Conservation (phyloP, 2,797 vertebrate species). For the Leptodactylus fallax region DNA sequence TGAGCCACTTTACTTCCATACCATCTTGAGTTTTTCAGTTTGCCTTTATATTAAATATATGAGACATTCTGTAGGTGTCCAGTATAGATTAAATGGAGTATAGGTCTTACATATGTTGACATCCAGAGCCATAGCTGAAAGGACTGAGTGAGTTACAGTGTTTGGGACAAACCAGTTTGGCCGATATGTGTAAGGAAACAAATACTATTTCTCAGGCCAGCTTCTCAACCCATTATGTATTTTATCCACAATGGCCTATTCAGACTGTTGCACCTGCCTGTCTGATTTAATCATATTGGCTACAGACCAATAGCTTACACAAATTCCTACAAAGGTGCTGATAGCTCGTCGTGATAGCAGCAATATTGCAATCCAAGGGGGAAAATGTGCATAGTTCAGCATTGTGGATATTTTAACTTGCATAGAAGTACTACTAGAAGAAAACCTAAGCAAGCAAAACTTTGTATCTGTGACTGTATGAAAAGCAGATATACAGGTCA, state of each 20-base stretch:
- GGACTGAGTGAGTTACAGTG: conserved; percentile 22
- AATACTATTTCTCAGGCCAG: conserved; percentile 43
- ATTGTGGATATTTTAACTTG: neutral
- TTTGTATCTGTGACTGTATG: too few species aligned
- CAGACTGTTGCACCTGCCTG: conserved; percentile 55
- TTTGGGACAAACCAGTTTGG: conserved; percentile 39
- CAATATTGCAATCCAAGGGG: neutral
- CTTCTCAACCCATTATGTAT: conserved; percentile 47
- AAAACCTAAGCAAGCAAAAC: neutral
- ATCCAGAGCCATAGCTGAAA: neutral
- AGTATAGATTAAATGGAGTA: neutral
- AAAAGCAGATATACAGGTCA: neutral
- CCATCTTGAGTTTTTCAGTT: too few species aligned
- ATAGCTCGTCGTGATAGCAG: conserved; percentile 18
- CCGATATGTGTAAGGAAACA: conserved; percentile 46
- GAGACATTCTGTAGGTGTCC: neutral
- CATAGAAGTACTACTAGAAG: neutral
- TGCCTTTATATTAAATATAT: neutral
- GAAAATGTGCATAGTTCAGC: neutral
- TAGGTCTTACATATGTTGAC: neutral
- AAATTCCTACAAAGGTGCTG: conserved; percentile 47
- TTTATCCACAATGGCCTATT: conserved; percentile 53
- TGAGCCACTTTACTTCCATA: too few species aligned
- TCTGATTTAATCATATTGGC: conserved; percentile 55
- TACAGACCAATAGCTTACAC: conserved; percentile 38